These are phyloP conservation scores for Gopherus evgoodei DNA, from an alignment of 2,113 vertebrate genomes.

Conservation along the genomic window DNA sequence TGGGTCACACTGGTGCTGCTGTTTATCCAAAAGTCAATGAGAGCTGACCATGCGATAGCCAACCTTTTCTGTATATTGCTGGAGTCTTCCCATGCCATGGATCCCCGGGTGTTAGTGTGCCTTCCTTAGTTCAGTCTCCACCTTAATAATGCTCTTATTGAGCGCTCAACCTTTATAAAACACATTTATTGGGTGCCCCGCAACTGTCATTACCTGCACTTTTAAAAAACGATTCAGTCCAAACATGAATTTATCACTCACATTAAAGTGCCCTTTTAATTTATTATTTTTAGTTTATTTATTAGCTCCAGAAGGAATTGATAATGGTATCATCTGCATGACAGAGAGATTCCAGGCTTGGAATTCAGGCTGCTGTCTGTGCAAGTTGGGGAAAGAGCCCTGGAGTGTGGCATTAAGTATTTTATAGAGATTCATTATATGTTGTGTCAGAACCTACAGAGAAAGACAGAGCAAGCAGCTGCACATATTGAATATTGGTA, in stretches of 20 bases:
- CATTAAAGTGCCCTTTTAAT: not conserved
- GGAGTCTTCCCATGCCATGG: not conserved
- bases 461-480: no score
- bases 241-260: not conserved
- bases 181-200: not conserved
- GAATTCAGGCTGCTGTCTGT: no score
- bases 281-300: not conserved
- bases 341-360: no score
- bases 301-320: no score
- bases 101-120: not conserved
- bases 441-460: no score
- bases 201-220: not conserved
- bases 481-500: no score
- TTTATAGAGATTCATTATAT: no score
- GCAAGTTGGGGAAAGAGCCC: no score
- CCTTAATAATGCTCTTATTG: not conserved
- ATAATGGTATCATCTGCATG: no score
- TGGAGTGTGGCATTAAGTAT: no score
- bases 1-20: not conserved
- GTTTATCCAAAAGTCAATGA: not conserved
- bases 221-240: not conserved
- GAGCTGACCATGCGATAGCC: not conserved
- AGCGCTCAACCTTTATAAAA: not conserved
- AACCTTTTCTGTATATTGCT: not conserved
- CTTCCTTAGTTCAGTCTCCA: not conserved